These are phyloP conservation scores for Oikopleura vanhoeffeni DNA, from an alignment of 23 tunicate genomes.

Conservation along the genomic window DNA sequence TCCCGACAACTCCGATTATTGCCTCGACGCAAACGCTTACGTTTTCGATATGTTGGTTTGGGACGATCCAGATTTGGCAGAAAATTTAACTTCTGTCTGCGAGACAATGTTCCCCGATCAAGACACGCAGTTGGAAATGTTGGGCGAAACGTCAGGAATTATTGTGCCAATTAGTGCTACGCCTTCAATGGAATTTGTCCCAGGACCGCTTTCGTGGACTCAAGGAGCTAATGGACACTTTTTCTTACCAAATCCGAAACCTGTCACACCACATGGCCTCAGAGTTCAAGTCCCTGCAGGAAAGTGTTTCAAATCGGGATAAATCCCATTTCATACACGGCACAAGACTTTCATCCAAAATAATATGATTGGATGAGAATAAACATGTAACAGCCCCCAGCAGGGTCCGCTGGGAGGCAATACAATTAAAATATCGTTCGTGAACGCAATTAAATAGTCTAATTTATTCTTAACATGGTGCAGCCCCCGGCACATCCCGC, in stretches of 20 bases:
- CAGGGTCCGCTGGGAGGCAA: too few relatives aligned
- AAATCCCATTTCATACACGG: too few relatives aligned
- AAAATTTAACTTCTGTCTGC: not conserved
- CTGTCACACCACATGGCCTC: not conserved
- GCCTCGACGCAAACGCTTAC: conserved; percentile 8
- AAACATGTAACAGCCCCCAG: too few relatives aligned
- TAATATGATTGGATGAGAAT: too few relatives aligned
- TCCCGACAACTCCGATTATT: not conserved
- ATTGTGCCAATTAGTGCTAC: not conserved
- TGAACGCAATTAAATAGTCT: too few relatives aligned
- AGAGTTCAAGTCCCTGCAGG: conserved; percentile 12
- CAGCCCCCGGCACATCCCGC: too few relatives aligned
- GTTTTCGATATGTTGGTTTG: not conserved
- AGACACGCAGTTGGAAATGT: not conserved
- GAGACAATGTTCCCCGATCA: not conserved
- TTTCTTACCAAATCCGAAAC: conserved; percentile 4
- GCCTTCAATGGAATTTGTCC: conserved; percentile 1
- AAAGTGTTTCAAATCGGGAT: too few relatives aligned
- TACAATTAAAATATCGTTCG: too few relatives aligned
- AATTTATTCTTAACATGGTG: too few relatives aligned
- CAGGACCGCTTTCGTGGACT: conserved; percentile 5
- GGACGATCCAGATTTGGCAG: not conserved
- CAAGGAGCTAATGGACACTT: conserved; percentile 13
- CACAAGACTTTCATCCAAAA: too few relatives aligned
- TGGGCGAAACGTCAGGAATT: not conserved